Evolutionary conservation across 2,113 vertebrate species (phyloP).

Genomic region (cat (Felis catus)): F.catus_Fca126_mat1.0 CM031417.1:145749501-145750000

Average conservation of each 20-base stretch:
- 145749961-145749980: rapidly evolving
- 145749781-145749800: neutral
- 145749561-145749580: neutral
- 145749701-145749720: neutral
- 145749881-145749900: rapidly evolving
- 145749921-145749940: rapidly evolving
- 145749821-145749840: rapidly evolving
- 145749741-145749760: neutral
- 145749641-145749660: neutral
- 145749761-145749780: rapidly evolving
- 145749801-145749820: neutral
- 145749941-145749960: rapidly evolving
- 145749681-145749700: neutral
- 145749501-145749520: neutral
- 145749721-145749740: too few species aligned
- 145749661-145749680: neutral
- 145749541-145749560: neutral
- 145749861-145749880: rapidly evolving
- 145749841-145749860: rapidly evolving
- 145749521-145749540: neutral
- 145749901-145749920: neutral
- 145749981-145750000: neutral
- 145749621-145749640: neutral
- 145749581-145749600: neutral
- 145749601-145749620: rapidly evolving